A percentile compares a stretch with the other conserved stretches of the same genome.
Evolutionary conservation across 2,113 vertebrate genomes (phyloP).

Genomic region (Motacilla alba): DNA sequence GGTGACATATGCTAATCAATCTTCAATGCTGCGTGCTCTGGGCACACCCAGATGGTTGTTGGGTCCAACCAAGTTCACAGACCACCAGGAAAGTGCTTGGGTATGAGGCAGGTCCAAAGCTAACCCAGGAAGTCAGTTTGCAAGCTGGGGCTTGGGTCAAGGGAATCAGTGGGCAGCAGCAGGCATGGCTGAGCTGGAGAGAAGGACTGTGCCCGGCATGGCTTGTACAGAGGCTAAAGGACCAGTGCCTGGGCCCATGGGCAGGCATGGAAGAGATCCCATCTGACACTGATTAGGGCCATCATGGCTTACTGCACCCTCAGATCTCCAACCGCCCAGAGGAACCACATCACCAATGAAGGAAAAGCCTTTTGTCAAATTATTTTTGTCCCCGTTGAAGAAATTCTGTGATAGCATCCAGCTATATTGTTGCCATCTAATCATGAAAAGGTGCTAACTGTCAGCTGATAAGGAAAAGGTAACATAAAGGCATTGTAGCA

Average conservation of each 20-base stretch:
- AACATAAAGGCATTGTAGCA: not conserved
- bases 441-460: not conserved
- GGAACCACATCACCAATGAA: not conserved
- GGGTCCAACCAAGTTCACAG: not conserved
- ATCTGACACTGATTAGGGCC: not conserved
- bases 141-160: not conserved
- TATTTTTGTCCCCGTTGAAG: not conserved
- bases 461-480: not conserved
- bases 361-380: not conserved
- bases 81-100: not conserved
- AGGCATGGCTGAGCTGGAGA: not conserved
- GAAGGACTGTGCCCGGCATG: accelerated
- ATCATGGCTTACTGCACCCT: not conserved
- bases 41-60: accelerated
- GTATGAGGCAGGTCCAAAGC: not conserved
- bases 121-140: not conserved
- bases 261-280: not conserved
- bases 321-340: not conserved
- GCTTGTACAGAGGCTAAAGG: not conserved
- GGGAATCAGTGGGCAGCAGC: not conserved
- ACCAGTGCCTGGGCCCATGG: not conserved
- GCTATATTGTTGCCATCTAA: not conserved
- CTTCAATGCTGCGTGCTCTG: not conserved
- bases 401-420: not conserved
- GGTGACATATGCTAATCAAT: not conserved